Conservation (phyloP, 2,113 vertebrate species). For the Oryzias javanicus region DNA sequence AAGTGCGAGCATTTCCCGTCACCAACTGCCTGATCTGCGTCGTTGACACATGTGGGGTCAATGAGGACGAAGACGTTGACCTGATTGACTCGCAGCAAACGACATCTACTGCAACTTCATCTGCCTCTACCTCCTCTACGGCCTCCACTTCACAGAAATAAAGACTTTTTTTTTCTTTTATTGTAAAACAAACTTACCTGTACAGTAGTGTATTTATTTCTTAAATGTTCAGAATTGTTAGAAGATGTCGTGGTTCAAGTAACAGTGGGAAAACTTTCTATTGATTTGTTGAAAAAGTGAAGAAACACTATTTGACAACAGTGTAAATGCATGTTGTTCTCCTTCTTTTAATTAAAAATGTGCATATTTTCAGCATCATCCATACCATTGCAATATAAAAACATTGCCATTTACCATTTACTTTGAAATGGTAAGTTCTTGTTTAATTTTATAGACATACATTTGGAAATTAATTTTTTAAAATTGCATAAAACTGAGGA, state of each 20-base stretch:
- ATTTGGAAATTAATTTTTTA: too few relatives aligned
- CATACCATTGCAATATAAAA: not conserved
- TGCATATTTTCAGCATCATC: constrained; percentile 12
- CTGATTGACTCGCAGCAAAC: constrained; percentile 62
- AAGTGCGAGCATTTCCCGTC: constrained; percentile 94
- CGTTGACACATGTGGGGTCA: constrained; percentile 95
- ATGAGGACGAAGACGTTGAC: constrained; percentile 84
- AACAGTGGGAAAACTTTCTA: too few relatives aligned
- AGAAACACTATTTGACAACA: not conserved
- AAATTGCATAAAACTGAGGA: too few relatives aligned
- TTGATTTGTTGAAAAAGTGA: too few relatives aligned
- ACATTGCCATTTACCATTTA: too few relatives aligned
- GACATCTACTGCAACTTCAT: constrained; percentile 17
- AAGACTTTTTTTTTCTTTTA: not conserved
- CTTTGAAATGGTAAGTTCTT: not conserved
- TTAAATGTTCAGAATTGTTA: constrained; percentile 1
- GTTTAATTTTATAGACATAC: too few relatives aligned
- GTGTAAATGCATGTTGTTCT: constrained; percentile 5
- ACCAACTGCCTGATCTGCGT: constrained; percentile 97
- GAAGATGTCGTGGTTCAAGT: too few relatives aligned
- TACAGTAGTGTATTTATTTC: not conserved
- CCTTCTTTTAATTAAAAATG: not conserved
- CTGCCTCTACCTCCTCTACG: constrained; percentile 26
- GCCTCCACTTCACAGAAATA: constrained; percentile 26
- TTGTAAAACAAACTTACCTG: not conserved